Conservation (phyloP, 2,888 invertebrate genomes). For the Parnassius mnemosyne region DNA sequence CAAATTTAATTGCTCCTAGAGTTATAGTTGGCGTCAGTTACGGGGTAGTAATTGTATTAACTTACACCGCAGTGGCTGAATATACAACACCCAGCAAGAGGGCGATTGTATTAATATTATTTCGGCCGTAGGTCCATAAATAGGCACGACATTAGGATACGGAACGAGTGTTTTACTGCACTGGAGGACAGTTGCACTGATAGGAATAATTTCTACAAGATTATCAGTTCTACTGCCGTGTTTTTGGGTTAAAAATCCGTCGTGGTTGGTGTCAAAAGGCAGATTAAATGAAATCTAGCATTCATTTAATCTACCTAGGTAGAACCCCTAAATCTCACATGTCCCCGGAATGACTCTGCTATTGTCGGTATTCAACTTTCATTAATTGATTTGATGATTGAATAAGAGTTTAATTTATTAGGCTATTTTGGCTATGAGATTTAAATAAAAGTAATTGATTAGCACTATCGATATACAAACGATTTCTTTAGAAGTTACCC, state of each 20-base stretch:
- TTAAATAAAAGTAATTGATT: no score
- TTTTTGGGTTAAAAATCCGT: conserved; percentile 35
- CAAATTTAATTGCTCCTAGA: conserved; percentile 17
- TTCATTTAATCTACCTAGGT: no score
- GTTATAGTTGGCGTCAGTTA: conserved; percentile 30
- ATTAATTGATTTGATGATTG: no score
- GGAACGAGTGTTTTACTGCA: conserved; percentile 29
- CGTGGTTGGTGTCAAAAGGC: conserved; percentile 35
- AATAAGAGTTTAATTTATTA: no score
- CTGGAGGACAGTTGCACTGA: conserved; percentile 32
- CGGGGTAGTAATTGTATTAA: conserved; percentile 21
- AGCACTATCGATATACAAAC: no score
- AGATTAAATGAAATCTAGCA: conserved; percentile 30
- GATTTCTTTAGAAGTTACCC: no score
- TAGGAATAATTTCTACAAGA: conserved; percentile 30
- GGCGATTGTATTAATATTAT: conserved; percentile 29
- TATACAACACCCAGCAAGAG: conserved; percentile 24
- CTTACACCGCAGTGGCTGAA: conserved; percentile 21
- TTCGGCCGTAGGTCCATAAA: conserved; percentile 29
- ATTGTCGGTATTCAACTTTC: no score
- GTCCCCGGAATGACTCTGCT: no score
- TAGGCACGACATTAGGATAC: conserved; percentile 32
- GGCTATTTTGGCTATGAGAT: no score
- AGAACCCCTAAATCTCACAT: no score
- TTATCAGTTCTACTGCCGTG: conserved; percentile 26